Evolutionary conservation across 1,140 invertebrate genomes (phyloP).

Genomic region (Telenomus remus): DNA sequence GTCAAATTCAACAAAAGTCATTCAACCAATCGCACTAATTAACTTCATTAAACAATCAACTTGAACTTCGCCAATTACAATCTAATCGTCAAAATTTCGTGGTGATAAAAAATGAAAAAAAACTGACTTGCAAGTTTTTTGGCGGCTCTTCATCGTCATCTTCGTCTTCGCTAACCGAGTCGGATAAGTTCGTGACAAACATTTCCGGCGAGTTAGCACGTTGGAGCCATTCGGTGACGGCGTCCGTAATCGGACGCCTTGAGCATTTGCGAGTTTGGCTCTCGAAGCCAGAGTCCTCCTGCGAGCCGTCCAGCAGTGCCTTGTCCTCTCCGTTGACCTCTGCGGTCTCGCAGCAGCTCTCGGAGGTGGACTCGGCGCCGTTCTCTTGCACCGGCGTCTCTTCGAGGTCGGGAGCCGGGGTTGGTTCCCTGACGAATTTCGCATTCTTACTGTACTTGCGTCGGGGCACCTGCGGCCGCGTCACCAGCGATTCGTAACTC

Average conservation of each 20-base stretch:
- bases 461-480: constrained; percentile 39
- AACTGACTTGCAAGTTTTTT: constrained; percentile 75
- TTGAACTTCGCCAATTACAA: too few relatives aligned
- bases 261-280: constrained; percentile 55
- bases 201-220: constrained; percentile 66
- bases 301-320: constrained; percentile 27
- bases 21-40: too few relatives aligned
- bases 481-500: constrained; percentile 59
- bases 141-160: constrained; percentile 64
- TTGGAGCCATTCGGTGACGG: constrained; percentile 72
- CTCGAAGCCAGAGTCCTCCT: constrained; percentile 69
- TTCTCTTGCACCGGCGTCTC: constrained; percentile 23
- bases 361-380: constrained; percentile 15
- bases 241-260: constrained; percentile 67
- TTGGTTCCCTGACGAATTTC: constrained; percentile 67
- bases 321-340: constrained; percentile 34
- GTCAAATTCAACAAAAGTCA: too few relatives aligned
- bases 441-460: constrained; percentile 63
- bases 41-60: too few relatives aligned
- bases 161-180: constrained; percentile 54
- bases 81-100: too few relatives aligned
- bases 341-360: constrained; percentile 24
- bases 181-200: constrained; percentile 58
- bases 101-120: too few relatives aligned
- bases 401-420: constrained; percentile 64